Percentiles rank a stretch among this genome's conserved stretches.
Evolutionary conservation across 1,140 invertebrate species (phyloP).

Genomic region (Lamellibrachia luymesi): DNA sequence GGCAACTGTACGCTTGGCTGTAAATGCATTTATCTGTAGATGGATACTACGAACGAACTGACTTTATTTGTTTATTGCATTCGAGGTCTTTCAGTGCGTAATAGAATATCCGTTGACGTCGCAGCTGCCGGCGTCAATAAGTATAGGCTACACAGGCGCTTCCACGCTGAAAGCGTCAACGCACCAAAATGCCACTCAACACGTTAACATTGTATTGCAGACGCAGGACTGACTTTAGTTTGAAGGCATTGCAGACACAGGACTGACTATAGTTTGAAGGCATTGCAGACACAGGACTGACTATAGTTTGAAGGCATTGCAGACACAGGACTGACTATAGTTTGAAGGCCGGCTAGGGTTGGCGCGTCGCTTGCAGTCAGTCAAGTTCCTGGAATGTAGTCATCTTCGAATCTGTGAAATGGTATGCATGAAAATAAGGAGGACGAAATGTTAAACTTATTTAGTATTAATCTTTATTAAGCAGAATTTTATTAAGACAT

Average conservation of each 20-base stretch:
- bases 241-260: not conserved
- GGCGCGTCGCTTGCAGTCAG: not conserved
- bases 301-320: not conserved
- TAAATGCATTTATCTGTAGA: not conserved
- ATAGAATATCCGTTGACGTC: not conserved
- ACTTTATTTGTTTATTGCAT: not conserved
- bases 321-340: not conserved
- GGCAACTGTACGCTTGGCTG: not conserved
- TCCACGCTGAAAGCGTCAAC: not conserved
- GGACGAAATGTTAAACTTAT: not conserved
- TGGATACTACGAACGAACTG: not conserved
- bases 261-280: no score
- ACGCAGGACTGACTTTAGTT: not conserved
- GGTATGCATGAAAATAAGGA: not conserved
- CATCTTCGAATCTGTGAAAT: not conserved
- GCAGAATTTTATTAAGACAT: not conserved
- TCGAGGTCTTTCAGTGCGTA: not conserved
- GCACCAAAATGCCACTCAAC: no score
- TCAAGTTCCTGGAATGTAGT: not conserved
- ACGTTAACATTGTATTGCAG: not conserved
- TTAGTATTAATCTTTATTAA: not conserved
- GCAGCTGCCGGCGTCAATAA: not conserved
- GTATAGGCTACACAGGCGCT: not conserved
- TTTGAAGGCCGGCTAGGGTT: not conserved
- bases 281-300: not conserved